Conservation (phyloP, 2,113 vertebrate genomes). For the Papio anubis region DNA sequence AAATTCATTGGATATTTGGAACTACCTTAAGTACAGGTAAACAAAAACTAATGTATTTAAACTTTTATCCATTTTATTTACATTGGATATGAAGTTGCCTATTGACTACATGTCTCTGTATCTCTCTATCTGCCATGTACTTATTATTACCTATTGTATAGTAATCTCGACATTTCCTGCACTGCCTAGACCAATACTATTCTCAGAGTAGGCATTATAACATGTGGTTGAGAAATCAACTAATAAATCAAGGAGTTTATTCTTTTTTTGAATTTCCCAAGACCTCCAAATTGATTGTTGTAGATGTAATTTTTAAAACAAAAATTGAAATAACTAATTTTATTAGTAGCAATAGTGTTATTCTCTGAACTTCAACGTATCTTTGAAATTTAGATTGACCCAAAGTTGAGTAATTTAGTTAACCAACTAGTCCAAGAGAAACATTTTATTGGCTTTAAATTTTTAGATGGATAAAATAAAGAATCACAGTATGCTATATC, state of each 20-base stretch:
- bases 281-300: neutral
- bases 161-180: neutral
- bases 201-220: neutral
- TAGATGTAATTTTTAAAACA: neutral
- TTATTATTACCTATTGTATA: neutral
- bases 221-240: neutral
- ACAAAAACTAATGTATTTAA: neutral
- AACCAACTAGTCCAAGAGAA: neutral
- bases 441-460: neutral
- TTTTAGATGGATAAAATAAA: neutral
- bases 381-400: neutral
- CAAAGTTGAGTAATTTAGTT: neutral
- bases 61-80: neutral
- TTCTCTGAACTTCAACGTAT: neutral
- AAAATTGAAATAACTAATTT: neutral
- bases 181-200: neutral
- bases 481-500: neutral
- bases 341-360: neutral
- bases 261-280: neutral
- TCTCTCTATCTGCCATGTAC: neutral
- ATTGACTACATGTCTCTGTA: accelerated
- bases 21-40: neutral
- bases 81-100: neutral
- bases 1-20: neutral
- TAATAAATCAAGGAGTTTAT: neutral